A percentile compares a stretch with the other conserved stretches of the same genome.
Conservation (phyloP, 2,888 invertebrate species). For the Trisateles emortualis region DNA sequence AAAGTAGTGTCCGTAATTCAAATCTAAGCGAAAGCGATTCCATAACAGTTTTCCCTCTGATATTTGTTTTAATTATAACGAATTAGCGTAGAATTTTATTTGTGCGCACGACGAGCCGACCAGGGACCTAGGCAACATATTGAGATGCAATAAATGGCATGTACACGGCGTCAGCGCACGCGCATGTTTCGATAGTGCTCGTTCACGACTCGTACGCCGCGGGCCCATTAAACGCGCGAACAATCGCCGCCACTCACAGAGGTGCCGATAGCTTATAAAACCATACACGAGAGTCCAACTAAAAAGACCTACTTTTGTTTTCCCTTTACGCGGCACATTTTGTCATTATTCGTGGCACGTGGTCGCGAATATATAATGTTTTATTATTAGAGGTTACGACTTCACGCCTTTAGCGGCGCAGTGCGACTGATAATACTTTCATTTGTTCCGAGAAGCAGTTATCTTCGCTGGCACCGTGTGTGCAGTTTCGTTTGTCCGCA, state of each 20-base stretch:
- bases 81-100: constrained; percentile 15
- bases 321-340: constrained; percentile 71
- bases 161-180: constrained; percentile 21
- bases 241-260: constrained; percentile 61
- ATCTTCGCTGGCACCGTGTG: constrained; percentile 60
- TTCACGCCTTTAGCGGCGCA: constrained; percentile 80
- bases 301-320: constrained; percentile 78
- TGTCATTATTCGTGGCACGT: constrained; percentile 83
- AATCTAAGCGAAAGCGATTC: constrained; percentile 10
- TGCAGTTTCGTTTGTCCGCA: constrained; percentile 51
- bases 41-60: constrained; percentile 2
- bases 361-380: constrained; percentile 85
- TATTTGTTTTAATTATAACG: constrained; percentile 13
- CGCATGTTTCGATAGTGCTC: constrained; percentile 43
- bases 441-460: constrained; percentile 81
- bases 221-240: constrained; percentile 55
- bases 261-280: constrained; percentile 77
- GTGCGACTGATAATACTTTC: constrained; percentile 81
- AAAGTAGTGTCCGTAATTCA: constrained; percentile 2
- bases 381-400: constrained; percentile 82
- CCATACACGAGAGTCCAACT: constrained; percentile 61
- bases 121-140: constrained; percentile 22
- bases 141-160: constrained; percentile 43
- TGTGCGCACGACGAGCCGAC: constrained; percentile 26
- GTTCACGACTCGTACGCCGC: constrained; percentile 44